Percentiles rank a stretch among this genome's conserved stretches.
These are phyloP conservation scores for Lucilia sericata DNA, from an alignment of 1,140 invertebrate genomes.

Conservation along the genomic window DNA sequence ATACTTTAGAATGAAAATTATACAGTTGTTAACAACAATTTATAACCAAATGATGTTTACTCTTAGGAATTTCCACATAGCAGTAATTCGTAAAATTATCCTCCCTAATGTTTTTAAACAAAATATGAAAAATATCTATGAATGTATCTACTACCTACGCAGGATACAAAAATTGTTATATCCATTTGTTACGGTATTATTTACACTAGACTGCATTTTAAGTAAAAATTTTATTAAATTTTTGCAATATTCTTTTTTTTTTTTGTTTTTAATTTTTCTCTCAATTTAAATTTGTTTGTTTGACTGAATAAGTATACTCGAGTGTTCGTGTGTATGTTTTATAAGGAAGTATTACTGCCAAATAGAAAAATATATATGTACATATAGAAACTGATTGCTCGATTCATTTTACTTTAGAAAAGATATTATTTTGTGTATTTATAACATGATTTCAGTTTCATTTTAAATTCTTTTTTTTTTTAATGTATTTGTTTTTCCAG, in stretches of 20 bases:
- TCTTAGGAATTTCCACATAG: too few species aligned
- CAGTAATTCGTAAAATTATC: too few species aligned
- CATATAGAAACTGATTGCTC: too few species aligned
- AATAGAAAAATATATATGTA: neutral
- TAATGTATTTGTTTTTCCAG: neutral
- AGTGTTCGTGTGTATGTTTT: neutral
- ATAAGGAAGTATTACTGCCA: neutral
- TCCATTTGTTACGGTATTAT: neutral
- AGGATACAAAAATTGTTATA: neutral
- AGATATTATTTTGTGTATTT: neutral
- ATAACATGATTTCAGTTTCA: neutral
- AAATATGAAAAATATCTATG: neutral
- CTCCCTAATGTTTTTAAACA: too few species aligned
- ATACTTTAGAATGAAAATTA: too few species aligned
- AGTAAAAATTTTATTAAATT: conserved; percentile 23
- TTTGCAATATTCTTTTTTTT: neutral
- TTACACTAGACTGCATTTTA: conserved; percentile 15
- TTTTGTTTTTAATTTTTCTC: neutral
- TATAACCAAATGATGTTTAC: too few species aligned
- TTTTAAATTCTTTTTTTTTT: neutral
- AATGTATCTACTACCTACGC: neutral
- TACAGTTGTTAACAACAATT: too few species aligned
- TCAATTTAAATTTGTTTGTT: neutral
- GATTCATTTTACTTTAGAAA: too few species aligned
- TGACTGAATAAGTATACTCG: neutral